A percentile compares a stretch with the other conserved stretches of the same genome.
Evolutionary conservation across 2,113 vertebrate genomes (phyloP).

Genomic region (Anolis carolinensis): DNA sequence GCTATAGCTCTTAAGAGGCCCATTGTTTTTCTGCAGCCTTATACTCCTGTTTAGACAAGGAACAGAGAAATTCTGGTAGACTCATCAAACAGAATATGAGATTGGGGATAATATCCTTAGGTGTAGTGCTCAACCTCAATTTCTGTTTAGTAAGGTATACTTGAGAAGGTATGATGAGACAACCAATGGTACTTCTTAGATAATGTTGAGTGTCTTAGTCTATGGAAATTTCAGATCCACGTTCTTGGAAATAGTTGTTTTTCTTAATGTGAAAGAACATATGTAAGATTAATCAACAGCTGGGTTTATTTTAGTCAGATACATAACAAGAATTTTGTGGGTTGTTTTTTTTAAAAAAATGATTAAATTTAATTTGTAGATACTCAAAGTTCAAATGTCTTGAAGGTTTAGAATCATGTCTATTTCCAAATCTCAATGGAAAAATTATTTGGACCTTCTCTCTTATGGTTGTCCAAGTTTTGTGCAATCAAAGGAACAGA

Average conservation of each 20-base stretch:
- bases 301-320: neutral
- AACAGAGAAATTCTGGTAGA: neutral
- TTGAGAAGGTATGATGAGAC: too few species aligned
- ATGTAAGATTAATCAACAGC: neutral
- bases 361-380: conserved; percentile 26
- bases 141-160: too few species aligned
- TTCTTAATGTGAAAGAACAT: neutral
- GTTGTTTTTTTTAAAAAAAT: neutral
- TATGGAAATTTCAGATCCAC: neutral
- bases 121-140: too few species aligned
- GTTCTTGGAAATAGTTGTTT: neutral
- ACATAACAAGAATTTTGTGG: conserved; percentile 3
- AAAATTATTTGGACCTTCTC: conserved; percentile 17
- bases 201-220: neutral
- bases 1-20: too few species aligned
- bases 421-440: conserved; percentile 37
- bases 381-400: neutral
- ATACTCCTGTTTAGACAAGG: neutral
- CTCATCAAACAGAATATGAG: neutral
- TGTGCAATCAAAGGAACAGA: neutral
- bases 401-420: conserved; percentile 10
- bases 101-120: neutral
- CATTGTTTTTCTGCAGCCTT: neutral
- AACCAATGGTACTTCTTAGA: neutral
- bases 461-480: neutral